Conservation (phyloP, 2,113 vertebrate genomes). For the Leucoraja erinaceus region DNA sequence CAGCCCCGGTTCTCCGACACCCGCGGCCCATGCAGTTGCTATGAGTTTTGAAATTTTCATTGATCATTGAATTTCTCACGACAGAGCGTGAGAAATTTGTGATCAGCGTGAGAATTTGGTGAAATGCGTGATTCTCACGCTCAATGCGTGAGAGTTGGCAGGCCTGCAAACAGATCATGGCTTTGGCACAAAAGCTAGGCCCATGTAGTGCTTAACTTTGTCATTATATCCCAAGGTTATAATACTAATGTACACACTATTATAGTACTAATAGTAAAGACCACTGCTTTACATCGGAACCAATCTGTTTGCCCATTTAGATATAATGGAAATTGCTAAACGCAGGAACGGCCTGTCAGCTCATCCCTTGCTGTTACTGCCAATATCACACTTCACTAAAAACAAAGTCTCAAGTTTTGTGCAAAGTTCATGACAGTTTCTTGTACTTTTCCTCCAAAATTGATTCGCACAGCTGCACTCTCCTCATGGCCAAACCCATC, state of each 20-base stretch:
- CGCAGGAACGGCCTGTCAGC: background rate
- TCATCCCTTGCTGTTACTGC: background rate
- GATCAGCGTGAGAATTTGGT: no score
- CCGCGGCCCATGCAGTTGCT: no score
- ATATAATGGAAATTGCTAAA: background rate
- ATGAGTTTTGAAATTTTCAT: no score
- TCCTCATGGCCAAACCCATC: constrained; percentile 17
- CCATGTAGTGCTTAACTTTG: background rate
- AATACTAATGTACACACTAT: background rate
- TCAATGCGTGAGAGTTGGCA: no score
- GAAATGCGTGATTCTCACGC: no score
- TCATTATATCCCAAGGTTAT: background rate
- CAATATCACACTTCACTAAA: constrained; percentile 13
- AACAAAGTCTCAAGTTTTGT: background rate
- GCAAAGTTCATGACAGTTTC: constrained; percentile 25
- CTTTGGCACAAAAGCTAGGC: background rate
- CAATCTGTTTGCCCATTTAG: background rate
- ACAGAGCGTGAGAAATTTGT: no score
- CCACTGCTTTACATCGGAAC: background rate
- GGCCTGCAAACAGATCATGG: background rate
- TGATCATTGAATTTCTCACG: no score
- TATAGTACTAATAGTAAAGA: background rate
- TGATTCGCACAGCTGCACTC: constrained; percentile 25
- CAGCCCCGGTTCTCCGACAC: no score
- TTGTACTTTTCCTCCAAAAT: constrained; percentile 16